Percentiles rank a stretch among this genome's conserved stretches.
phyloP scores from a whole-genome alignment of 2,113 vertebrate species.

The Osmerus mordax region DNA sequence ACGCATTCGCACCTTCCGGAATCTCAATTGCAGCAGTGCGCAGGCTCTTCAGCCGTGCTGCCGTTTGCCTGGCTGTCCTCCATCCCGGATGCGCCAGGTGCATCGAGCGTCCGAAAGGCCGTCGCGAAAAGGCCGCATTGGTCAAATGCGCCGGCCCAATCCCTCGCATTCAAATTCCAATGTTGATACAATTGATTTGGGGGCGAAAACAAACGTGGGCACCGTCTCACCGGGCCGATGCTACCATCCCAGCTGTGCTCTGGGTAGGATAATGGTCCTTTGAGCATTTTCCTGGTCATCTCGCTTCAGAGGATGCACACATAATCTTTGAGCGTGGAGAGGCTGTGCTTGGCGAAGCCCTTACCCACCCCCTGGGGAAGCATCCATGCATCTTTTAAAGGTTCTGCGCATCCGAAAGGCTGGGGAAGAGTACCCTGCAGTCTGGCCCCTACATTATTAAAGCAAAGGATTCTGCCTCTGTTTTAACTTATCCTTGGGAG shows the following conservation, averaged over 20 bases:
- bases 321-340: constrained; percentile 60
- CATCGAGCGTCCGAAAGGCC: too few species aligned
- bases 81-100: too few species aligned
- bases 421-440: constrained; percentile 60
- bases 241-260: constrained; percentile 33
- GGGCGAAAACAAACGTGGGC: too few species aligned
- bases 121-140: too few species aligned
- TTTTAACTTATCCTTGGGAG: constrained; percentile 51
- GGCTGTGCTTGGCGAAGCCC: constrained; percentile 46
- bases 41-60: too few species aligned
- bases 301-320: constrained; percentile 55
- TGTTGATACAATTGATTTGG: too few species aligned
- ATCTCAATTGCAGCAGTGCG: too few species aligned
- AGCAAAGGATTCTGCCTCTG: constrained; percentile 53
- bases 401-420: constrained; percentile 57
- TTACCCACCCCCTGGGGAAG: constrained; percentile 61
- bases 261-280: constrained; percentile 52
- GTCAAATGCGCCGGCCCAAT: too few species aligned
- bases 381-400: constrained; percentile 75
- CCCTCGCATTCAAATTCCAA: too few species aligned
- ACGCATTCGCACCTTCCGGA: constrained; percentile 10
- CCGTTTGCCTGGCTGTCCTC: too few species aligned
- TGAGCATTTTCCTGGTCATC: constrained; percentile 60
- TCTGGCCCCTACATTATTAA: constrained; percentile 71
- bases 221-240: too few species aligned